These are phyloP conservation scores for Lycorma delicatula DNA, from an alignment of 1,140 invertebrate genomes.

Conservation along the genomic window DNA sequence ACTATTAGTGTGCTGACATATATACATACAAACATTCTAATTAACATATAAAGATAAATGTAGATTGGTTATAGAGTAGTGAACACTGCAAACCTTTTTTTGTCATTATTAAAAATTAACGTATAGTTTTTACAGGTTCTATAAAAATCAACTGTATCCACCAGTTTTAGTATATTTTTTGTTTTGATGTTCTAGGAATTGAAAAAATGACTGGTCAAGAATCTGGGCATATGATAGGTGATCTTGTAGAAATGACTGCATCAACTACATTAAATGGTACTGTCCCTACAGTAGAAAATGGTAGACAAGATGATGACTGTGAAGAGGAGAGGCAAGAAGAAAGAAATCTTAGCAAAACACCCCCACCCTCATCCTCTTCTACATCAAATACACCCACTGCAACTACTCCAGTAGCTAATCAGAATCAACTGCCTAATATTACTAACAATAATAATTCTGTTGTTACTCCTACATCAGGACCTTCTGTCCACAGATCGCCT, in stretches of 20 bases:
- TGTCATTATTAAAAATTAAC: no score
- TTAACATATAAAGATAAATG: no score
- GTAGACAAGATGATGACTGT: neutral
- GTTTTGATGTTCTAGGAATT: constrained; percentile 49
- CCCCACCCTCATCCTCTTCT: neutral
- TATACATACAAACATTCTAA: no score
- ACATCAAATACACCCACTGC: neutral
- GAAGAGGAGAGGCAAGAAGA: neutral
- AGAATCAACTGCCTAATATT: neutral
- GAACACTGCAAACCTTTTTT: no score
- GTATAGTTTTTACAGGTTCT: no score
- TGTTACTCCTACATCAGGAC: neutral
- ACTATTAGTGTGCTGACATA: no score
- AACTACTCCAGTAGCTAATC: neutral
- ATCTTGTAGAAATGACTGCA: neutral
- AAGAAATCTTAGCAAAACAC: neutral
- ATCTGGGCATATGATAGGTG: constrained; percentile 54
- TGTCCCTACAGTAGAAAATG: neutral
- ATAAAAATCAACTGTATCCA: no score
- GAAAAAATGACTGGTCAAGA: constrained; percentile 93
- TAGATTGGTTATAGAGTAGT: no score
- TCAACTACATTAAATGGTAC: neutral
- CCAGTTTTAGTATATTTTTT: no score
- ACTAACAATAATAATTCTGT: neutral
- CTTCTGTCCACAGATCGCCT: neutral